These are phyloP conservation scores for Alauda arvensis DNA, from an alignment of 2,797 vertebrate genomes.

Conservation along the genomic window DNA sequence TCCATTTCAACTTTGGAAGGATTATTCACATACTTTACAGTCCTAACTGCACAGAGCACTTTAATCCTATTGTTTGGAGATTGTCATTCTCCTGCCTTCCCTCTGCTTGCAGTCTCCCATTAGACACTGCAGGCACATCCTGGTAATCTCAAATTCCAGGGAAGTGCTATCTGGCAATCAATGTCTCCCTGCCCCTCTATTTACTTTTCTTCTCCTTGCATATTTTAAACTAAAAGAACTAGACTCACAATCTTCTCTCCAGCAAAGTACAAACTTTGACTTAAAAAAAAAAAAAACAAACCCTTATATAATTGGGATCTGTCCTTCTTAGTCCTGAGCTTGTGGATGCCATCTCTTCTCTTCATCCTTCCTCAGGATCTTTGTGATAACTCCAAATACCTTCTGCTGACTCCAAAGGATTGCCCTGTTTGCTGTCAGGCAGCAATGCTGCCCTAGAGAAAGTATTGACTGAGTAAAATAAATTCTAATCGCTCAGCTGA, in stretches of 20 bases:
- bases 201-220: conserved; percentile 56
- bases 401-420: background rate
- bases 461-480: background rate
- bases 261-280: conserved; percentile 6
- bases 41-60: conserved; percentile 14
- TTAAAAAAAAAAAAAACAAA: background rate
- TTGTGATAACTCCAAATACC: background rate
- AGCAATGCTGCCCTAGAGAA: background rate
- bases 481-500: background rate
- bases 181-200: conserved; percentile 41
- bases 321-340: background rate
- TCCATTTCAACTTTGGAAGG: conserved; percentile 30
- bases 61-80: conserved; percentile 58
- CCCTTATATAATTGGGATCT: background rate
- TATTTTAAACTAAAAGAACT: conserved; percentile 54
- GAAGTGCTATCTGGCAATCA: conserved; percentile 50
- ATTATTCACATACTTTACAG: conserved; percentile 47
- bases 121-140: conserved; percentile 39
- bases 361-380: background rate
- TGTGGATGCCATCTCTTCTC: background rate
- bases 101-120: conserved; percentile 16
- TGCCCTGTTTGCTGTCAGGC: background rate
- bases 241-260: background rate
- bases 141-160: conserved; percentile 55
- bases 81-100: conserved; percentile 42